Base-by-base conservation (phyloP, 2,113 vertebrate genomes). In the Cricetomys ansorgei region DNA sequence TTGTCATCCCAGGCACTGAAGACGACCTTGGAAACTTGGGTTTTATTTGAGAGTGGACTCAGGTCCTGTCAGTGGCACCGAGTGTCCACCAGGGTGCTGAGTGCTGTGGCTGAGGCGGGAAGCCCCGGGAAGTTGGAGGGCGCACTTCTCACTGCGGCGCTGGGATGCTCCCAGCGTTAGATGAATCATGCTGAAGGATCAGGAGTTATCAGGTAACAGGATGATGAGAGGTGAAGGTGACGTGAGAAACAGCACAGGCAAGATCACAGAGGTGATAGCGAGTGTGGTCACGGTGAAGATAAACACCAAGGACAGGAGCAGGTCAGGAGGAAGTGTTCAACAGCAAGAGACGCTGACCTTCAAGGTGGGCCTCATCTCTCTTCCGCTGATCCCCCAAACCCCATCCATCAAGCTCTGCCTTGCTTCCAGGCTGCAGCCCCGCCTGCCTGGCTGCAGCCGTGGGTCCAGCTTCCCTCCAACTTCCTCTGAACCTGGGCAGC, bases 271-370 rank as follows among this genome's bases (percentile, higher is more conserved):
- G 40, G 17, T 5, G 62, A 75, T 31, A 40, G 50, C n/a, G 62
- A 65, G 37, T 27, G 1, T 53, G 37, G 72, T 80, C 77, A 80
- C 17, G 3, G 8, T 23, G 53, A 45, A n/a, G 6, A 21, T 29
- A 81, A 53, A 29, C 48, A 31, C 2, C 8, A 25, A 86, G 64
- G 37, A 55, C 76, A 15, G 5, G 67, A 17, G n/a, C 73, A 87
- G 4, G 31, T n/a, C 40, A 64, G 37, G 23, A n/a, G 57, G 79
- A 50, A 23, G 9, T 1, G 50, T 27, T 0, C 0, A 84, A 48
- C 25, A 27, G 72, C 43, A 67, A 43, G 40, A 81, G 21, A 53
- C n/a, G 19, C 88, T 23, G 25, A n/a, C 53, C 79, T 50, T 21
- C 0, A 8, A 75, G 72, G 9, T 27, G 2, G 43, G 37, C 19